phyloP scores from a whole-genome alignment of 1,140 invertebrate species.

The Pseudoatta argentina region DNA sequence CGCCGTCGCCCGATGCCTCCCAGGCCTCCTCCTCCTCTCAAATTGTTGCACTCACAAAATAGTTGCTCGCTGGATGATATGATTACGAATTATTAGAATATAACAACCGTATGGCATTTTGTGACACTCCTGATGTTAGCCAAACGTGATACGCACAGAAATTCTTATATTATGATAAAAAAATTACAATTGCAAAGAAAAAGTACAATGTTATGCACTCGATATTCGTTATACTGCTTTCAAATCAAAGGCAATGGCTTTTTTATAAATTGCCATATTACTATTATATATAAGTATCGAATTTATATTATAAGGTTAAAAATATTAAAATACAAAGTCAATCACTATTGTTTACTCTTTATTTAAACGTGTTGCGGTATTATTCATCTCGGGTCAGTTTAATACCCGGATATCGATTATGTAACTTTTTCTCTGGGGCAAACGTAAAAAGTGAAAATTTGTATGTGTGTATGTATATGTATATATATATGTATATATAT shows the following conservation, averaged over 20 bases:
- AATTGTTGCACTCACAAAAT: not conserved
- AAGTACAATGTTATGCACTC: not conserved
- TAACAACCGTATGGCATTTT: not conserved
- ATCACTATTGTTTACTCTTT: not conserved
- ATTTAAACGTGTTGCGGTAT: not conserved
- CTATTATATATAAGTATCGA: not conserved
- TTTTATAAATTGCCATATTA: not conserved
- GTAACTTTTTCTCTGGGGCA: no score
- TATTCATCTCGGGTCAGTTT: no score
- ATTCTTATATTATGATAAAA: not conserved
- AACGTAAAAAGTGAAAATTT: no score
- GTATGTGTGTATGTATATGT: no score
- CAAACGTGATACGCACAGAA: not conserved
- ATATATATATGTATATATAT: no score
- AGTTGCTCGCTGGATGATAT: not conserved
- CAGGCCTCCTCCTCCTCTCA: not conserved
- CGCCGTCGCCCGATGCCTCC: not conserved
- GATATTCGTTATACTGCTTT: not conserved
- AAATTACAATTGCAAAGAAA: not conserved
- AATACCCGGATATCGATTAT: no score
- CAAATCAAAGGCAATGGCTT: not conserved
- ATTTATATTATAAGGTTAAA: not conserved
- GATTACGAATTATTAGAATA: not conserved
- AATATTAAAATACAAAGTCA: not conserved
- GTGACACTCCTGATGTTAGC: not conserved